Evolutionary conservation across 2,113 vertebrate species (phyloP), one percentile per base, ranked within the genome.

Genomic region (Heptranchias perlo): DNA sequence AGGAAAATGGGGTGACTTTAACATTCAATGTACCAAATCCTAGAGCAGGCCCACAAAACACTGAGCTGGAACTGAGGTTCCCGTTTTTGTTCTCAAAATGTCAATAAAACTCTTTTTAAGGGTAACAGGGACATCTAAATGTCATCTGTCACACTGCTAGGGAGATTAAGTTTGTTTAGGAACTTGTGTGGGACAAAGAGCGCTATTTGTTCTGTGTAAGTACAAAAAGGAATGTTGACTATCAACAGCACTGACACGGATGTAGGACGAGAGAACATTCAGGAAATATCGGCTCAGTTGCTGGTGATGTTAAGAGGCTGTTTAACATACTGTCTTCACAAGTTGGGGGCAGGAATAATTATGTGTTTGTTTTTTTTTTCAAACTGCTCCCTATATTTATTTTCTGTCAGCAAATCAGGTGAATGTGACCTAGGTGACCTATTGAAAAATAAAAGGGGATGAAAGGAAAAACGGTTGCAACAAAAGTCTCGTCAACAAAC

Each of bases 1-100:
- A 98, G 98, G 98, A 98, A 99, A 99, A 98, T 98, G 98, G 98
- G 97, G 98, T 99, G 98, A 99, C 98, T 98, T 99, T 96, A 98
- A 98, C 98, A 98, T 98, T 98, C 97, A 98, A 97, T 97, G 97
- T 98, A 98, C 97, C 97, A 98, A 97, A 98, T 97, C 97, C 97
- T 97, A 97, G 97, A 97, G 97, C 97, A 97, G 97, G 98, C 97
- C 98, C 98, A 98, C 98, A 98, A 98, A 98, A 98, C 98, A 97
- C 98, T 97, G 97, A 97, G 97, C 98, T 98, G 98, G 98, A 97
- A 98, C 98, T 98, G 96, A 97, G 97, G 94, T 69, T 25, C 47
- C 94, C 97, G 97, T 98, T 98, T 97, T 98, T 98, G 98, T 98
- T 98, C 98, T 97, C 96, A 97, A 98, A 98, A 98, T 97, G 98